Base-by-base conservation (phyloP, 2,888 invertebrate species). In the Cataglyphis livida region DNA sequence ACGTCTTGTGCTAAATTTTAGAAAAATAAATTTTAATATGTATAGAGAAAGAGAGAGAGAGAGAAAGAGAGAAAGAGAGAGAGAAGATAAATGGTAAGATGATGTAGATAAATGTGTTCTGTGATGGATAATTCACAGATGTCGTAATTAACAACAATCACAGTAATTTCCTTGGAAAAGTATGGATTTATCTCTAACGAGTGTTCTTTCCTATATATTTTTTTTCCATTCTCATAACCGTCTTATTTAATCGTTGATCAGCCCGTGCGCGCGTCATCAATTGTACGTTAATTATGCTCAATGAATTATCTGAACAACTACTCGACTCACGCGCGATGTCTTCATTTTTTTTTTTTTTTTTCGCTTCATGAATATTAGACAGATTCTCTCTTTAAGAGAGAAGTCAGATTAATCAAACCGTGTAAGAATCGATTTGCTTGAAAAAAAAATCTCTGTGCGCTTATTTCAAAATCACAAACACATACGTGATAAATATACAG, bases 111-210 rank as follows among this genome's bases (percentile, higher is more conserved):
- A 25, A 57, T 21, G 54, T 54, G 15, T 25, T 76, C 41, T 57
- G 68, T 28, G 15, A 57, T 38, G 76, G 15, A 76, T 57, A 68
- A 76, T 68, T 28, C 76, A 28, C 15, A 38, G 38, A 66, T 38
- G 73, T 44, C 9, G 10, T 21, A 21, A 76, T 68, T 66, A 57
- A 68, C 76, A 21, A n/a, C 15, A 57, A 76, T 76, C 6, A 76
- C 28, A 38, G 54, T 57, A 54, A 68, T 54, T 41, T 21, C 68
- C 38, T n/a, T 28, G 54, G 54, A 76, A 68, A 68, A n/a, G 41
- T 28, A 66, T 68, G 54, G 41, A 68, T 76, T 57, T 76, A 76
- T 66, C 68, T 66, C 54, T 66, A 76, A 76, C n/a, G 38, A 57
- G 28, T 41, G 41, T 68, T 66, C 41, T 54, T 32, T 18, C 18